A percentile compares a stretch with the other conserved stretches of the same genome.
Evolutionary conservation across 2,888 invertebrate genomes (phyloP).

Genomic region (Cactoblastis cactorum): DNA sequence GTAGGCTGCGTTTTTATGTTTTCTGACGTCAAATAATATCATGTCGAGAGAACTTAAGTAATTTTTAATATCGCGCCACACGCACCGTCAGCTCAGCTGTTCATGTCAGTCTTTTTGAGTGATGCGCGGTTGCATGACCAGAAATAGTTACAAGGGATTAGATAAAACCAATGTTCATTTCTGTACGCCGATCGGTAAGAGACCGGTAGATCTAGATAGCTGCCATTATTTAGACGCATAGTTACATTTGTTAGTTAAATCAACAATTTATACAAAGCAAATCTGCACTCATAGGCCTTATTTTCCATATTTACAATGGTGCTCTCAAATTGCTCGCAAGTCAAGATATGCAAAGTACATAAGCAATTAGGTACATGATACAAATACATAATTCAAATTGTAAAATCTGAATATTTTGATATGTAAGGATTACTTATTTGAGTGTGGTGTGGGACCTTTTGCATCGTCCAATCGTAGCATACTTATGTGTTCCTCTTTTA

Average conservation of each 20-base stretch:
- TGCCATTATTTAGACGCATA: neutral
- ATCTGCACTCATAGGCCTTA: neutral
- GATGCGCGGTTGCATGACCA: constrained; percentile 11
- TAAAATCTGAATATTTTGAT: constrained; percentile 42
- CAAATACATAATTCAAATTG: neutral
- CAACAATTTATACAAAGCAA: neutral
- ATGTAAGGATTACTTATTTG: constrained; percentile 46
- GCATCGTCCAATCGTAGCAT: no score
- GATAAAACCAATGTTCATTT: constrained; percentile 7
- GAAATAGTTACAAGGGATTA: constrained; percentile 14
- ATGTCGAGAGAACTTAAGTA: constrained; percentile 30
- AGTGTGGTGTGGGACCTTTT: no score
- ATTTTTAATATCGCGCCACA: constrained; percentile 34
- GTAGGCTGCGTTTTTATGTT: constrained; percentile 35
- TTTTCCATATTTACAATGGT: neutral
- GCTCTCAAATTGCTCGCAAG: neutral
- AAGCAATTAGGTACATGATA: neutral
- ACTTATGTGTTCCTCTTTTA: no score
- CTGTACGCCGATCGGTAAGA: neutral
- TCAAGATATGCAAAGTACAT: constrained; percentile 2
- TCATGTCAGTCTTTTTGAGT: neutral
- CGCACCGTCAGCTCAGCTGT: constrained; percentile 27
- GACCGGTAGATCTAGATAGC: neutral
- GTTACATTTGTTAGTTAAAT: constrained; percentile 4
- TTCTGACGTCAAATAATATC: constrained; percentile 26